phyloP scores from a whole-genome alignment of 2,113 vertebrate genomes.

The Campylomormyrus numenius region DNA sequence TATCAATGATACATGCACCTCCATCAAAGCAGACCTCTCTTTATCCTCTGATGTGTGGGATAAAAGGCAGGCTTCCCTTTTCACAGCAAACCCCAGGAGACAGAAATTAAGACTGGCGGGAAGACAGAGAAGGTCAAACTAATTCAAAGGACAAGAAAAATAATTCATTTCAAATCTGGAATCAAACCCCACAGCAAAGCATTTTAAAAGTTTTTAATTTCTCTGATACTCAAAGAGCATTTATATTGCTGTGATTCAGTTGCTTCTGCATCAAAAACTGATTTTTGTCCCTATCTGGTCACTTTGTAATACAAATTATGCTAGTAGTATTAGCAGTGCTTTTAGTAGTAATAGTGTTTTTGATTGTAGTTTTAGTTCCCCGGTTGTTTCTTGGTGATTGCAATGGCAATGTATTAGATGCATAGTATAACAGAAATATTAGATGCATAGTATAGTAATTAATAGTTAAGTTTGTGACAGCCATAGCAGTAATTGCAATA shows the following conservation, averaged over 20 bases:
- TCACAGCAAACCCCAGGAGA: neutral
- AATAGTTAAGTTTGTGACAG: neutral
- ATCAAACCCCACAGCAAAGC: neutral
- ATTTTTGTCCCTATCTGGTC: neutral
- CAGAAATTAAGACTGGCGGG: neutral
- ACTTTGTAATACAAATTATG: neutral
- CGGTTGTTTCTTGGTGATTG: neutral
- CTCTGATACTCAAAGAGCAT: neutral
- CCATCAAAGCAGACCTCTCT: conserved; percentile 3
- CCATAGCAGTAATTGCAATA: neutral
- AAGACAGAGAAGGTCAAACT: neutral
- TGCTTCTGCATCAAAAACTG: neutral
- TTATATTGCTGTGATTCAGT: neutral
- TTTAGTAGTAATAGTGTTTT: neutral
- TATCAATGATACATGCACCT: neutral
- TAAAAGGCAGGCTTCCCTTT: neutral
- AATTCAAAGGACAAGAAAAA: conserved; percentile 7
- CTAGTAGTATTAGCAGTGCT: neutral
- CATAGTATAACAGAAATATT: neutral
- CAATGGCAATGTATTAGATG: neutral
- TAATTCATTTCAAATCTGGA: neutral
- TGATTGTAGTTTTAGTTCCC: neutral
- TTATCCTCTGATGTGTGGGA: neutral
- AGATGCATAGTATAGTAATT: neutral
- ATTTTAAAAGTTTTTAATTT: neutral